Base-by-base conservation (phyloP, 2,113 vertebrate genomes). In the Uria aalge region DNA sequence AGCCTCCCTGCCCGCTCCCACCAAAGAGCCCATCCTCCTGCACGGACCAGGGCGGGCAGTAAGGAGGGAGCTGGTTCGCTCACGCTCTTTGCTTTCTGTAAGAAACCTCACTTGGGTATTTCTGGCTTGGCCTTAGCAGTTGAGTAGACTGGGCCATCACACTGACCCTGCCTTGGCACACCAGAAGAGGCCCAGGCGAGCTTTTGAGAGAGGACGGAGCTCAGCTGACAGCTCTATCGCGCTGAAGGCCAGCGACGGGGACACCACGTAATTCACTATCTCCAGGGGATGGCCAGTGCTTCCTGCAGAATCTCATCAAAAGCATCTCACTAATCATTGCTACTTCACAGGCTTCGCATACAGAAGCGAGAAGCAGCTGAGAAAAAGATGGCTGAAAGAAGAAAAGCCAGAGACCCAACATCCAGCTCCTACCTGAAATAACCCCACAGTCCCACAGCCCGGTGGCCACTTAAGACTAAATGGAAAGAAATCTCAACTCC, bases 251-350 rank as follows among this genome's bases (percentile, higher is more conserved):
- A 56, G 81, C 59, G 34, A 68, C 15, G 5, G 23, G 45, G 45
- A 64, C 92, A 52, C 21, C 9, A 5, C n/a, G 19, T 43, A 85
- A 85, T 30, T 63, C 63, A 19, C 34, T 15, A 22, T 16, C 67
- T 90, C 59, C 48, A 34, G 56, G 88, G 43, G 41, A 91, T 6
- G 36, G 85, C 18, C 26, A 38, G 16, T 8, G 74, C 43, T 87
- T 50, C 95, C 88, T n/a, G 45, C 66, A 82, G 77, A 64, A 69
- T 30, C 56, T 64, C 79, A 88, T 47, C 88, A 74, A 83, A 88
- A 30, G 29, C 77, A 69, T 23, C 21, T 56, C 26, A 15, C 20
- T 79, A 36, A 96, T 63, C 53, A 12, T 1, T 21, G 10, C 48
- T 72, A 15, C 8, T 11, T 36, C 53, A 29, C 1, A 1, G 66